Base-by-base conservation (phyloP, 2,113 vertebrate genomes). In the Typhlomys cinereus region DNA sequence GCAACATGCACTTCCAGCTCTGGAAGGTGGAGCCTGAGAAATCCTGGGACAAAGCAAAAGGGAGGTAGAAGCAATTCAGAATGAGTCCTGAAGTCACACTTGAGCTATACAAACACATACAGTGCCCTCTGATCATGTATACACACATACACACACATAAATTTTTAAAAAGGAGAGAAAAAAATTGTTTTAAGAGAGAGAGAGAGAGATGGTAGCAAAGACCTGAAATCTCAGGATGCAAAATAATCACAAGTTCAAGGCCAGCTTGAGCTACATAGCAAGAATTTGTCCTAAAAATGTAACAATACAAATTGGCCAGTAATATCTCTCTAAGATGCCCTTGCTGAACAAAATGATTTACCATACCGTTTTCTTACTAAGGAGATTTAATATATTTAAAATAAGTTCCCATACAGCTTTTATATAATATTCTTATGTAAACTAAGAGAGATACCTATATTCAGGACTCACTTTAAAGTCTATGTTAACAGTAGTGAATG, bases 311-410 rank as follows among this genome's bases (percentile, higher is more conserved):
- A 29, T 15, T 54, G 66, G 82, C 31, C 31, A 94, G 73, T 76
- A 80, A 36, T 84, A 89, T 52, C 39, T 85, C 85, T 23, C 62
- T 92, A 64, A 23, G 69, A 34, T 85, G 44, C 7, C n/a, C 52
- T 50, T 92, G 20, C 8, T 94, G 46, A 95, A 90, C 48, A 74
- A 82, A 90, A 94, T 18, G 17, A 95, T 74, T 73, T 52, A 86
- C 20, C 27, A 13, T 2, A 59, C 21, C 31, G 78, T 61, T 94
- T 86, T 78, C 93, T 89, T 20, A 87, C 76, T 88, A 86, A 91
- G 14, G 41, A 89, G 36, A 64, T 15, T 86, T 64, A 91, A 71
- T 52, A 50, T 10, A 69, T 50, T 93, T 83, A 34, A 71, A 85
- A 85, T 91, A 2, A 91, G 48, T 73, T 84, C 89, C 29, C 34